Percentiles rank a stretch among this genome's conserved stretches.
Evolutionary conservation across 2,113 vertebrate genomes (phyloP).

Genomic region (Myanophis thanlyinensis): DNA sequence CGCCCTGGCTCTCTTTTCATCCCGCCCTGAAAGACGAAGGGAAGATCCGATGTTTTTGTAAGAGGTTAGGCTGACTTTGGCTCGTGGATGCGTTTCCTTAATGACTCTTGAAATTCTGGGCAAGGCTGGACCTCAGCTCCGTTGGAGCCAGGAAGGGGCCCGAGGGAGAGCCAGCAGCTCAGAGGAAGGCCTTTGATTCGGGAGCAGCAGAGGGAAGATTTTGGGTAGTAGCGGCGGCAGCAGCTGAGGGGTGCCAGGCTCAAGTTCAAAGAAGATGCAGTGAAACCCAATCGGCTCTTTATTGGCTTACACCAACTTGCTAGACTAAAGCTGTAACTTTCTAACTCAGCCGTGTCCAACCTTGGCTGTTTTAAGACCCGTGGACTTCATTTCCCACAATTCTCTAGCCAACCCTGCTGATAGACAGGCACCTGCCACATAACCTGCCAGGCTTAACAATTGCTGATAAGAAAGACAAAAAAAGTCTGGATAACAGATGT

Average conservation of each 20-base stretch:
- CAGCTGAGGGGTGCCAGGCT: too few relatives aligned
- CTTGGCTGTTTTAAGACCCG: neutral
- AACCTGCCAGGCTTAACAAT: neutral
- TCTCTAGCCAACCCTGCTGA: neutral
- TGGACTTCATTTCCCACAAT: neutral
- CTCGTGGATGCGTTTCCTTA: constrained; percentile 35
- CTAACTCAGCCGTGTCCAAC: neutral
- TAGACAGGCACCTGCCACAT: neutral
- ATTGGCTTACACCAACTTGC: neutral
- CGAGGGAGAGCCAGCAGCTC: constrained; percentile 19
- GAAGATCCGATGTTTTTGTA: neutral
- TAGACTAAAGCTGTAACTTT: neutral
- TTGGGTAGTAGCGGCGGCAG: too few relatives aligned
- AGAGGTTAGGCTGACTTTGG: constrained; percentile 19
- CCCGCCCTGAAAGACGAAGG: neutral
- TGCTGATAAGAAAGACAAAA: neutral
- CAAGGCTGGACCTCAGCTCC: neutral
- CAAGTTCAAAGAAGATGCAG: too few relatives aligned
- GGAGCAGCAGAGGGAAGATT: neutral
- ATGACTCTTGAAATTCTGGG: constrained; percentile 41
- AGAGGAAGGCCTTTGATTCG: neutral
- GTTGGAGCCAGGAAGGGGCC: constrained; percentile 35
- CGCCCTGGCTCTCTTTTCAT: neutral
- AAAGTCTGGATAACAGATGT: too few relatives aligned
- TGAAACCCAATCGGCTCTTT: too few relatives aligned